phyloP scores from a whole-genome alignment of 2,888 invertebrate genomes.

The Amblyteles armatorius region DNA sequence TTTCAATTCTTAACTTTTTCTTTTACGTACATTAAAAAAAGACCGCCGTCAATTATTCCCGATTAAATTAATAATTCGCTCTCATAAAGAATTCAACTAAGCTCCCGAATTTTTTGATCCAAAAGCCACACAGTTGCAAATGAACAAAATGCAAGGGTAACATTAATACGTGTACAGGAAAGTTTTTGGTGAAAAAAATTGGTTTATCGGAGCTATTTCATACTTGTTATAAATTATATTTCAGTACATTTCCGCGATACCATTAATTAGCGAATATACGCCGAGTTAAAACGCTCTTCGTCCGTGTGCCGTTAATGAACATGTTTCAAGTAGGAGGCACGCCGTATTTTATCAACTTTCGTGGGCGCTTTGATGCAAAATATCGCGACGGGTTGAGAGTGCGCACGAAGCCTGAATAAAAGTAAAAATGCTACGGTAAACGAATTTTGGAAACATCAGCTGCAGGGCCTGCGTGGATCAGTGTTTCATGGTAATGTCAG shows the following conservation, averaged over 20 bases:
- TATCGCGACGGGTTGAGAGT: background rate
- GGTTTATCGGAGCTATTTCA: background rate
- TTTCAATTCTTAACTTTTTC: too few relatives aligned
- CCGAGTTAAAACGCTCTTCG: background rate
- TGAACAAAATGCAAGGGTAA: background rate
- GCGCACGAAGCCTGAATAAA: background rate
- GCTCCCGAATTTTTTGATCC: background rate
- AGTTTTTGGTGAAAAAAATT: background rate
- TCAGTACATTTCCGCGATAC: background rate
- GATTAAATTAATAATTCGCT: too few relatives aligned
- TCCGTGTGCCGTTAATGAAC: background rate
- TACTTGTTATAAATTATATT: background rate
- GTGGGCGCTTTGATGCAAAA: background rate
- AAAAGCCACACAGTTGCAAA: background rate
- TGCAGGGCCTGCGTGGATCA: background rate
- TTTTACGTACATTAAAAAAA: too few relatives aligned
- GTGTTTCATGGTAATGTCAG: slow-evolving; percentile 5
- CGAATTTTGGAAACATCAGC: slow-evolving; percentile 11
- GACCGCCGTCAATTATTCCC: too few relatives aligned
- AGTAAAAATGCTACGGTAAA: background rate
- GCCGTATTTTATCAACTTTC: background rate
- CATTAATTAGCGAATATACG: slow-evolving; percentile 1
- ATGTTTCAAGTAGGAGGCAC: background rate
- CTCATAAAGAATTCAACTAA: background rate
- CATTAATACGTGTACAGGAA: background rate